Conservation (phyloP, 2,797 vertebrate genomes). For the Lithobates pipiens region DNA sequence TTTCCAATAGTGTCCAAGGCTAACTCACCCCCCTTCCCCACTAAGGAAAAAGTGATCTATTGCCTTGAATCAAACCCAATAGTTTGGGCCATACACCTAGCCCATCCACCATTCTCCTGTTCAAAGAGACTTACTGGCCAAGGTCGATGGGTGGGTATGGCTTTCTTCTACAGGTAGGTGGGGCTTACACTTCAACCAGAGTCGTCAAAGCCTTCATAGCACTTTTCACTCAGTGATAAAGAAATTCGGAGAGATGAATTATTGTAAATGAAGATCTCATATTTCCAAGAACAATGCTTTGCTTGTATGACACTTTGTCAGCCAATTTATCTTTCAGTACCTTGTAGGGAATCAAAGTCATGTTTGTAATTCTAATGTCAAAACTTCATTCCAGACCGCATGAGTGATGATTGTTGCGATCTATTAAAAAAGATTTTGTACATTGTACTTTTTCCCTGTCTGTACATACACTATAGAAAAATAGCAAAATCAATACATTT, state of each 20-base stretch:
- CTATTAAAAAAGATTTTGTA: background rate
- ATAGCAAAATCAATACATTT: background rate
- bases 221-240: background rate
- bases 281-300: background rate
- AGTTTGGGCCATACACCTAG: too few species aligned
- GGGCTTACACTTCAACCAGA: too few species aligned
- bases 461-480: too few species aligned
- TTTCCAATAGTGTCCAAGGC: too few species aligned
- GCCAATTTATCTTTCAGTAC: constrained; percentile 10
- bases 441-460: too few species aligned
- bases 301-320: background rate
- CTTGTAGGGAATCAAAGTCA: background rate
- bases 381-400: background rate
- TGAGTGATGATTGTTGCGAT: background rate
- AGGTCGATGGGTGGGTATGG: too few species aligned
- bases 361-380: constrained; percentile 10
- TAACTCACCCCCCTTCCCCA: too few species aligned
- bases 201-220: background rate
- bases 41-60: too few species aligned
- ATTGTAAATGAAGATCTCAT: background rate
- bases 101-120: too few species aligned
- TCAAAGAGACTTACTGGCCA: too few species aligned
- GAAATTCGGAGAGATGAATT: background rate
- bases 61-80: too few species aligned
- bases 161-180: too few species aligned